Evolutionary conservation across 2,888 invertebrate genomes (phyloP).

Genomic region (Micoletzkya japonica): DNA sequence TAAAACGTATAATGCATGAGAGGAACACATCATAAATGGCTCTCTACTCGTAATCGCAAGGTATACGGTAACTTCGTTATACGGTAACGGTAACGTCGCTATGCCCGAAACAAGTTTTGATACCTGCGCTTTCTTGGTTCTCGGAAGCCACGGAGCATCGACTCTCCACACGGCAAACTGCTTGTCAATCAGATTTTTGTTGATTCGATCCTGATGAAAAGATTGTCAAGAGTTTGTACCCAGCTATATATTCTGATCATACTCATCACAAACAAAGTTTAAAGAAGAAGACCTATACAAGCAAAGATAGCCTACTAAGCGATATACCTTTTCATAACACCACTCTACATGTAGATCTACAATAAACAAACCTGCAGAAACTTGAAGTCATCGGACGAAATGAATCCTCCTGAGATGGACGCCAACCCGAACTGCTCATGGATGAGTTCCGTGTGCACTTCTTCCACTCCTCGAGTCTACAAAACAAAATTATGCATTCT

Average conservation of each 20-base stretch:
- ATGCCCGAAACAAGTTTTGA: neutral
- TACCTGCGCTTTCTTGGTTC: slow-evolving; percentile 75
- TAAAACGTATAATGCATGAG: slow-evolving; percentile 4
- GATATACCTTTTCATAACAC: no score
- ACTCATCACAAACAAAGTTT: no score
- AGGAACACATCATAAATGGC: neutral
- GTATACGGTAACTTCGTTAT: neutral
- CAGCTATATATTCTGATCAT: neutral
- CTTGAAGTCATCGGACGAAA: slow-evolving; percentile 54
- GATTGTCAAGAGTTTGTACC: neutral
- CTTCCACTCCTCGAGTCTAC: slow-evolving; percentile 59
- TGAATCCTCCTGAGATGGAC: slow-evolving; percentile 70
- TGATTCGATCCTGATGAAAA: slow-evolving; percentile 72
- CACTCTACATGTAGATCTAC: slow-evolving; percentile 1
- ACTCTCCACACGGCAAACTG: slow-evolving; percentile 91
- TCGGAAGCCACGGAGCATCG: slow-evolving; percentile 91
- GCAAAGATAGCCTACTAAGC: neutral
- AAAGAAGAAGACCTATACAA: neutral
- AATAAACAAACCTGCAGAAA: slow-evolving; percentile 41
- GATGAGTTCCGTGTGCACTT: slow-evolving; percentile 79
- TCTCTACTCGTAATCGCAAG: neutral
- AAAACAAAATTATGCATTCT: neutral
- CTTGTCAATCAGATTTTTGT: slow-evolving; percentile 78
- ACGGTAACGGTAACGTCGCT: neutral
- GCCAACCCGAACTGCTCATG: slow-evolving; percentile 91